Percentiles rank a stretch among this genome's conserved stretches.
These are phyloP conservation scores for Megatriorchis doriae DNA, from an alignment of 2,113 vertebrate species.

Conservation along the genomic window DNA sequence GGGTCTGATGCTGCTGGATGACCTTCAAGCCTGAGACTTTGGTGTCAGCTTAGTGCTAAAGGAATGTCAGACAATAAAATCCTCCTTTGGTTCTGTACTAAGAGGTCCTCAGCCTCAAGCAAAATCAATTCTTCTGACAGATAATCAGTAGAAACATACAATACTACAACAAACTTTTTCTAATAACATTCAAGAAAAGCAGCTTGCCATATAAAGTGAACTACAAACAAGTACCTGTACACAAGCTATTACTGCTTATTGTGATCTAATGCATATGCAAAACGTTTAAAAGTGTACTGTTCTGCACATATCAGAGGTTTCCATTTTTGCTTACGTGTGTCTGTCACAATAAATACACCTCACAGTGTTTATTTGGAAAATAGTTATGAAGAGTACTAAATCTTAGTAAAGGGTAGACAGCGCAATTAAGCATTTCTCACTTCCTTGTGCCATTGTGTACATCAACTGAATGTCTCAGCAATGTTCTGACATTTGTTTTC, in stretches of 20 bases:
- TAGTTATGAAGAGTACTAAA: background rate
- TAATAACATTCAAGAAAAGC: background rate
- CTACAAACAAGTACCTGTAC: background rate
- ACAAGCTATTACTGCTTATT: background rate
- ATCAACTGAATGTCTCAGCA: background rate
- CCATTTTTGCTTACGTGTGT: background rate
- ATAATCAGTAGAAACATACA: background rate
- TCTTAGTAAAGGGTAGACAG: background rate
- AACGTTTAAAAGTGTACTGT: background rate
- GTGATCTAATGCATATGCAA: background rate
- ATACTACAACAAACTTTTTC: background rate
- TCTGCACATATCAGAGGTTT: background rate
- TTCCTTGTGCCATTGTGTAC: background rate
- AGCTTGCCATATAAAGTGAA: background rate
- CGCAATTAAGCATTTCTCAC: background rate
- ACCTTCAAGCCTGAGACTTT: background rate
- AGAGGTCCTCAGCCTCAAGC: background rate
- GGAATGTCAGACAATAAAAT: background rate
- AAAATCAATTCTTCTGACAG: background rate
- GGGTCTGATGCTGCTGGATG: background rate
- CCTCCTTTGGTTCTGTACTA: background rate
- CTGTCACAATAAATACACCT: background rate
- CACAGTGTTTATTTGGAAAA: background rate
- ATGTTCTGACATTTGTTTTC: background rate
- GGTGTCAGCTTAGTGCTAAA: background rate